A percentile compares a stretch with the other conserved stretches of the same genome.
phyloP scores from a whole-genome alignment of 2,797 vertebrate genomes.

The Apogon hyalosoma region DNA sequence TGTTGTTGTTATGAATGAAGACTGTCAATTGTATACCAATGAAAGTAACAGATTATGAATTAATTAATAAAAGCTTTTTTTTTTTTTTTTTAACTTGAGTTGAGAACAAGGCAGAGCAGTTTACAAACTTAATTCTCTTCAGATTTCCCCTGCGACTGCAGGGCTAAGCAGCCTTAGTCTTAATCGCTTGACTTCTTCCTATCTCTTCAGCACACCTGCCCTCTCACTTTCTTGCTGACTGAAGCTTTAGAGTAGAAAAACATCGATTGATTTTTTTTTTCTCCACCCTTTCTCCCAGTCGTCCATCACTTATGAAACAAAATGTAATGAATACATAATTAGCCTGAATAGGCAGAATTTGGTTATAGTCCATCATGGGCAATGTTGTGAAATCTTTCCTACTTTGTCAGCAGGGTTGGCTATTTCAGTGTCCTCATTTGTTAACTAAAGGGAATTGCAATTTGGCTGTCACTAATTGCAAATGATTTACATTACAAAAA shows the following conservation, averaged over 20 bases:
- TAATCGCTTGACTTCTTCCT: constrained; percentile 82
- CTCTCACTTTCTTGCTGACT: constrained; percentile 77
- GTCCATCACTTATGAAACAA: constrained; percentile 78
- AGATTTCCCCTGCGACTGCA: constrained; percentile 81
- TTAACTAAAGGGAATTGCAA: constrained; percentile 62
- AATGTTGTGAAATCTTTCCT: constrained; percentile 60
- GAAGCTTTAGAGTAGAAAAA: constrained; percentile 47
- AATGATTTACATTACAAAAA: constrained; percentile 62
- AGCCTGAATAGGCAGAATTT: constrained; percentile 76
- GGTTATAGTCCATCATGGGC: constrained; percentile 62
- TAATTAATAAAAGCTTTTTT: constrained; percentile 69
- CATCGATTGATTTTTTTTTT: constrained; percentile 46
- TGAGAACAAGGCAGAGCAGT: constrained; percentile 74
- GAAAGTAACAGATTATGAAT: constrained; percentile 72
- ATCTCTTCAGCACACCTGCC: constrained; percentile 80
- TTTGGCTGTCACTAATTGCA: constrained; percentile 64
- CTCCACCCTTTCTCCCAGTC: constrained; percentile 28
- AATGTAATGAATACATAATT: constrained; percentile 82
- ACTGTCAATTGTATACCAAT: constrained; percentile 72
- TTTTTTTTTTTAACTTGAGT: constrained; percentile 64
- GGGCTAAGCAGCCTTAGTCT: constrained; percentile 78
- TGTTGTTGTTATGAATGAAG: constrained; percentile 25
- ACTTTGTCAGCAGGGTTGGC: constrained; percentile 74
- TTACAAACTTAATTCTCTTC: constrained; percentile 83
- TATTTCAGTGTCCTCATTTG: constrained; percentile 61